A percentile compares a stretch with the other conserved stretches of the same genome.
Evolutionary conservation across 2,888 invertebrate genomes (phyloP).

Genomic region (Leptopterna dolabrata): DNA sequence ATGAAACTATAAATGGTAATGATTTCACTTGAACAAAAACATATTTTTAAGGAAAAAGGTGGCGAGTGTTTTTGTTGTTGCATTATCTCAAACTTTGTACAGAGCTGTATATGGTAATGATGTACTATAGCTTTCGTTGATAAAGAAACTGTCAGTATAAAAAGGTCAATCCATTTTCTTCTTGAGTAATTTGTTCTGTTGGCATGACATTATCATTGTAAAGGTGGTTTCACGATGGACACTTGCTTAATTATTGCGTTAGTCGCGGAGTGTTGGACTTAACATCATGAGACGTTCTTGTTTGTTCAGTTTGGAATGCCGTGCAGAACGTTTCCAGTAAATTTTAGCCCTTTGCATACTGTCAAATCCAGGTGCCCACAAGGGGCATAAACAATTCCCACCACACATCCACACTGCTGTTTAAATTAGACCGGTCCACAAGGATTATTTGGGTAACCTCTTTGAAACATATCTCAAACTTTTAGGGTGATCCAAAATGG

Average conservation of each 20-base stretch:
- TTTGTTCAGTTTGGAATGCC: too few relatives aligned
- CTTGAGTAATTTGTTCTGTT: neutral
- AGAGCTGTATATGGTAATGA: constrained; percentile 3
- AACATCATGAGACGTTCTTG: too few relatives aligned
- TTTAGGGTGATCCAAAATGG: too few relatives aligned
- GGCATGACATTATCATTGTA: neutral
- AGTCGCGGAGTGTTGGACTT: neutral
- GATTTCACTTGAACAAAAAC: constrained; percentile 17
- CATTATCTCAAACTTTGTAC: constrained; percentile 25
- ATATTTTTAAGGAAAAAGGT: neutral
- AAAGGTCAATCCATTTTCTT: neutral
- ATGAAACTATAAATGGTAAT: constrained; percentile 6
- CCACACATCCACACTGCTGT: too few relatives aligned
- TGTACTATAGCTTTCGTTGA: constrained; percentile 25
- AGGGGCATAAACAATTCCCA: too few relatives aligned
- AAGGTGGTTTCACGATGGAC: neutral
- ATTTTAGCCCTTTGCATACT: too few relatives aligned
- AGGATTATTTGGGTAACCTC: too few relatives aligned
- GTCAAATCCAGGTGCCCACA: too few relatives aligned
- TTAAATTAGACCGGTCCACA: too few relatives aligned
- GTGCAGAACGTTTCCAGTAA: too few relatives aligned
- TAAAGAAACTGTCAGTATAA: neutral
- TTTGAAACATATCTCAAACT: too few relatives aligned
- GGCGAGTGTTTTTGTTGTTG: constrained; percentile 27
- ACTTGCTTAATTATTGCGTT: neutral